These are phyloP conservation scores for Sturmia bella DNA, from an alignment of 2,888 invertebrate genomes.

Conservation along the genomic window DNA sequence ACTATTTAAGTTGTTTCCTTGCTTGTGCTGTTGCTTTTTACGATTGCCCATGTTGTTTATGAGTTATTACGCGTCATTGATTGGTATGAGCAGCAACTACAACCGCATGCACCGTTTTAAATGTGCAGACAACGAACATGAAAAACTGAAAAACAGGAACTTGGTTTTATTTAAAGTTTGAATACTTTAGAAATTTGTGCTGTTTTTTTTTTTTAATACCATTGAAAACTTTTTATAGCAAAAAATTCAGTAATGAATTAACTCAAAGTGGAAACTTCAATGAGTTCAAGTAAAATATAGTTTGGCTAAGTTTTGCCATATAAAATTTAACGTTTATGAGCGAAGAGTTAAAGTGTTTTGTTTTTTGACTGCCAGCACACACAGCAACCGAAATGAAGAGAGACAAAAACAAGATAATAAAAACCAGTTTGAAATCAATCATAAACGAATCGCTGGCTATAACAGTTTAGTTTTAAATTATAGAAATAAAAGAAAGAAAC, in stretches of 20 bases:
- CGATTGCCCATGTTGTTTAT: constrained; percentile 65
- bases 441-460: too few species aligned
- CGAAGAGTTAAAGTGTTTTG: constrained; percentile 18
- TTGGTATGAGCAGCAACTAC: constrained; percentile 47
- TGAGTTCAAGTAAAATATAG: constrained; percentile 4
- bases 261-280: neutral
- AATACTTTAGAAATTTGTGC: constrained; percentile 21
- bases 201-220: neutral
- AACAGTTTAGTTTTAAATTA: too few species aligned
- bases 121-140: neutral
- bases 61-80: constrained; percentile 66
- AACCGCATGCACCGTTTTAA: neutral
- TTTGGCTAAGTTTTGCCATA: neutral
- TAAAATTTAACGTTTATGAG: constrained; percentile 36
- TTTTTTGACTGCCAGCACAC: neutral
- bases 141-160: constrained; percentile 16
- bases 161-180: constrained; percentile 25
- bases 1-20: constrained; percentile 52
- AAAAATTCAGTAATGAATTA: constrained; percentile 37
- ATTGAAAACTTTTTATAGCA: constrained; percentile 26
- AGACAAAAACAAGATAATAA: neutral
- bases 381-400: neutral
- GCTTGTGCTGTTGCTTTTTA: constrained; percentile 53
- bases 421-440: constrained; percentile 1
- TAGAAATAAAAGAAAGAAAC: too few species aligned